These are phyloP conservation scores for Tursiops truncatus DNA, from an alignment of 2,113 vertebrate genomes.

Conservation along the genomic window DNA sequence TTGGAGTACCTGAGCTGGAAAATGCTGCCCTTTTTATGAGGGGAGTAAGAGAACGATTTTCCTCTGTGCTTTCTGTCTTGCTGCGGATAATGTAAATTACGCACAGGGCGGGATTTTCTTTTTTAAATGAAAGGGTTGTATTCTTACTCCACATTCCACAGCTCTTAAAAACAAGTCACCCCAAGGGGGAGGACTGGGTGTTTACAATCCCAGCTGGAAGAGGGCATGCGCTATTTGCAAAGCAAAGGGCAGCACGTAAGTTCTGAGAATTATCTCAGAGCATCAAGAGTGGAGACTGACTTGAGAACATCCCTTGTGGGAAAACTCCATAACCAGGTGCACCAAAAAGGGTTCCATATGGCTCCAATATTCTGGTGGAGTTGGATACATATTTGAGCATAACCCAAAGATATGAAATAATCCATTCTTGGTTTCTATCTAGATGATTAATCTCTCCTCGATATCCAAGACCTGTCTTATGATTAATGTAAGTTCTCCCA, in stretches of 20 bases:
- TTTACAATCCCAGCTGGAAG: neutral
- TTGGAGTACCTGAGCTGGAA: neutral
- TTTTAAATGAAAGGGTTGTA: neutral
- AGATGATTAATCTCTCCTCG: conserved; percentile 58
- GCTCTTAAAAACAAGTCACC: neutral
- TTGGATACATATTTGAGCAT: conserved; percentile 58
- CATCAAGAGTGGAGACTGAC: neutral
- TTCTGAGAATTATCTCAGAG: neutral
- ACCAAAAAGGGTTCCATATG: conserved; percentile 46
- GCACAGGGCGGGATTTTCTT: neutral
- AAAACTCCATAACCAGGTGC: conserved; percentile 37
- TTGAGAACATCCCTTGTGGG: neutral
- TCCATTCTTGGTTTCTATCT: conserved; percentile 59
- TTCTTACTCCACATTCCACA: neutral
- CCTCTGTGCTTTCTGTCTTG: neutral
- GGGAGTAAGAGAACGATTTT: neutral
- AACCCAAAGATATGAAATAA: conserved; percentile 68
- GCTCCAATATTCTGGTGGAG: neutral
- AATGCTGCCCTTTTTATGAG: neutral
- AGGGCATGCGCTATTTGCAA: neutral
- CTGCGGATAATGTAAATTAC: neutral
- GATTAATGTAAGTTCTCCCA: conserved; percentile 60
- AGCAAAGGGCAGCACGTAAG: neutral
- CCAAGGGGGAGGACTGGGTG: neutral
- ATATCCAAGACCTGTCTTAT: conserved; percentile 57